A percentile compares a stretch with the other conserved stretches of the same genome.
phyloP scores from a whole-genome alignment of 2,113 vertebrate species.

The Vombatus ursinus region DNA sequence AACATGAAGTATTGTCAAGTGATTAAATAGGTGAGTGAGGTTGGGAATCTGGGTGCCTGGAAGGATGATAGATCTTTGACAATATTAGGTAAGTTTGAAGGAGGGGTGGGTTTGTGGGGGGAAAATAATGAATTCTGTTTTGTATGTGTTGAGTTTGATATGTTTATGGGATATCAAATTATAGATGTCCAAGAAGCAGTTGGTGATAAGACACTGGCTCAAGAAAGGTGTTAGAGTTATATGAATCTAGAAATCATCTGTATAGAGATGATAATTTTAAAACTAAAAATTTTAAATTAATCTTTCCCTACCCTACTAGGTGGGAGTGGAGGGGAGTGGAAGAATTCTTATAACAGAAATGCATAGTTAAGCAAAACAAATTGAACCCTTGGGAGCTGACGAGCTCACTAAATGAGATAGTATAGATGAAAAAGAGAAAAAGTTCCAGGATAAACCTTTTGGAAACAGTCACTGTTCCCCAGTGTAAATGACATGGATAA shows the following conservation, averaged over 20 bases:
- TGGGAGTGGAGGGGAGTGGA: too few relatives aligned
- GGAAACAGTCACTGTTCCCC: too few relatives aligned
- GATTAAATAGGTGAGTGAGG: neutral
- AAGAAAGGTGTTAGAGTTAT: neutral
- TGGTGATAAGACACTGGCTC: neutral
- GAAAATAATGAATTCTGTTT: neutral
- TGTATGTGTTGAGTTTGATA: neutral
- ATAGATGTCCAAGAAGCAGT: neutral
- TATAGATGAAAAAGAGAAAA: too few relatives aligned
- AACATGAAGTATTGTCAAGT: neutral
- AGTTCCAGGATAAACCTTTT: too few relatives aligned
- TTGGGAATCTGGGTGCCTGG: neutral
- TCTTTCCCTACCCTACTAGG: neutral
- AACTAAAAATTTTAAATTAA: neutral
- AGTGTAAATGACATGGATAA: too few relatives aligned
- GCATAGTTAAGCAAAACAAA: neutral
- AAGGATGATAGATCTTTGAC: neutral
- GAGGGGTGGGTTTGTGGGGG: neutral
- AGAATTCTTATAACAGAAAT: neutral
- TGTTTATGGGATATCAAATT: too few relatives aligned
- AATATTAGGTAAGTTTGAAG: neutral
- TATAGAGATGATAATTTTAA: neutral
- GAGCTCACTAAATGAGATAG: too few relatives aligned
- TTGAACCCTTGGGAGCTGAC: too few relatives aligned
- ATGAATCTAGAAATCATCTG: neutral